These are phyloP conservation scores for honey bee (Apis mellifera) DNA, from an alignment of 1,140 invertebrate species.

Conservation along the genomic window DNA sequence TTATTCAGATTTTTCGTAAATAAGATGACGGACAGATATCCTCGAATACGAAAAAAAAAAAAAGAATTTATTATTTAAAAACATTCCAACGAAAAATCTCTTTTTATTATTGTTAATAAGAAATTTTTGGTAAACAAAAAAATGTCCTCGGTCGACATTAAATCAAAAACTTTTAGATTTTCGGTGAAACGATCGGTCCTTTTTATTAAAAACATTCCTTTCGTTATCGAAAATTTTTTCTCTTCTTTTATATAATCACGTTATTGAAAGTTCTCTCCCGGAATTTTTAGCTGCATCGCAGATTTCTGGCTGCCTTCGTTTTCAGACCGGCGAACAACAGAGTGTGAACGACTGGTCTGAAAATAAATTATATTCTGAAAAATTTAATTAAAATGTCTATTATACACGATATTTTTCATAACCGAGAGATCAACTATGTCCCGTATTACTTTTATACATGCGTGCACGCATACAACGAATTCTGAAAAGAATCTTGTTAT, in stretches of 20 bases:
- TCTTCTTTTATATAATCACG: neutral
- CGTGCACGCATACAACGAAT: no score
- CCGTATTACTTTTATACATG: no score
- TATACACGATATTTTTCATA: no score
- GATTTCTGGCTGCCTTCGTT: neutral
- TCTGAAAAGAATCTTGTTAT: no score
- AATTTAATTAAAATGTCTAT: no score
- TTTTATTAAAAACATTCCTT: slow-evolving; percentile 29
- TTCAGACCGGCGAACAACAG: neutral
- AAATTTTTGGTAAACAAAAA: neutral
- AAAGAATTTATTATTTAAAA: neutral
- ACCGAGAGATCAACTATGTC: no score
- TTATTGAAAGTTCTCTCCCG: slow-evolving; percentile 2
- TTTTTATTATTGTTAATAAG: slow-evolving; percentile 14
- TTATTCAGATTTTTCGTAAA: no score
- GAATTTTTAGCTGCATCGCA: neutral
- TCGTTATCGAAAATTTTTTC: slow-evolving; percentile 14
- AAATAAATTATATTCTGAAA: neutral
- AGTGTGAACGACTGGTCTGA: neutral
- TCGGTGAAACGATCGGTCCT: neutral
- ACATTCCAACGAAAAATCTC: neutral
- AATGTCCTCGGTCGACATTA: neutral
- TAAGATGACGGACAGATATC: no score
- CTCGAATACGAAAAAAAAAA: no score
- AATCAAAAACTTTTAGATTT: slow-evolving; percentile 20